Base-by-base conservation (phyloP, 2,797 vertebrate species). In the Syngnathus rostellatus region DNA sequence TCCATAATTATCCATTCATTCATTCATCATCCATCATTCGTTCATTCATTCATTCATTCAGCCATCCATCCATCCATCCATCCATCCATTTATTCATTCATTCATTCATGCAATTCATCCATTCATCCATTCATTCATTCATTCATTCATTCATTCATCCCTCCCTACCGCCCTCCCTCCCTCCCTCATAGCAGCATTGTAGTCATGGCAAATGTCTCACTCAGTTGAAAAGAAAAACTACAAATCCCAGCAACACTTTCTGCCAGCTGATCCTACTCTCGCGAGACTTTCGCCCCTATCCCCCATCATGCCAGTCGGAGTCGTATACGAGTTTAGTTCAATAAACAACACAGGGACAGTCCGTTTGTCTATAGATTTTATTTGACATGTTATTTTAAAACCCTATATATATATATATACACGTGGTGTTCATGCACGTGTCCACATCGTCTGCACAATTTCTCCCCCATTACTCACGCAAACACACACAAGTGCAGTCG, bases 251-350 rank as follows among this genome's bases (percentile, higher is more conserved):
- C 41, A 2, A 0, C 12, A 6, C 25, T 1, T 57, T 12, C 19
- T 39, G 12, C 51, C 8, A 5, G 6, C 2, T 16, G 8, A 10
- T 10, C 6, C 48, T 37, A 68, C 64, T 70, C 83, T 90, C 90
- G 90, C 89, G 90, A 90, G 85, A 89, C 58, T 62, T 62, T 25
- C 1, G 37, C 10, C 25, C 3, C 40, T 16, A 38, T 72, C 68
- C 71, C 60, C 72, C 65, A 69, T 40, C 41, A 71, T 81, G 86
- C 89, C 80, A 81, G 60, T 81, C 31, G 31, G 3, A 77, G 60
- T 81, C 31, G 31, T 31, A 77, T 78, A 31, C 12, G 54, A 81
- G 70, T 72, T 12, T 17, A 46, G 74, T 77, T 82, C 79, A 73
- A 80, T 81, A 88, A 90, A 87, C 79, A 85, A 53, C 38, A 41